phyloP scores from a whole-genome alignment of 2,888 invertebrate genomes.

The Andrena bicolor region DNA sequence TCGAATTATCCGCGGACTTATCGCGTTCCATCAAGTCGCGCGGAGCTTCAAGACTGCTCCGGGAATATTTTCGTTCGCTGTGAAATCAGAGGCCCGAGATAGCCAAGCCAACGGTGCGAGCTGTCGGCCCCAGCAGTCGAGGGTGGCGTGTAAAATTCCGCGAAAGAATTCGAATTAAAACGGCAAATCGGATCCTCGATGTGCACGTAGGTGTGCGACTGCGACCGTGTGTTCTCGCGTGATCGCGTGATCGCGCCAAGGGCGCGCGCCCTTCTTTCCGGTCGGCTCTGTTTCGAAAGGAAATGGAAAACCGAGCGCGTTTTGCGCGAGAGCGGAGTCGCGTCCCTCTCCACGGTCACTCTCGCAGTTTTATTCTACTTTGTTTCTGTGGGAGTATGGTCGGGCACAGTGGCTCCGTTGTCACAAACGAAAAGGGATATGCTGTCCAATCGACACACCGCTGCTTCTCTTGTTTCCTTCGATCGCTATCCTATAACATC shows the following conservation, averaged over 20 bases:
- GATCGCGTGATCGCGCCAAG: neutral
- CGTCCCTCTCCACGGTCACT: conserved; percentile 19
- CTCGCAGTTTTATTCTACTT: conserved; percentile 43
- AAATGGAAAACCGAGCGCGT: conserved; percentile 25
- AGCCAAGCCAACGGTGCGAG: neutral
- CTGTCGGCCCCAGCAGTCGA: neutral
- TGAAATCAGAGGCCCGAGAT: conserved; percentile 29
- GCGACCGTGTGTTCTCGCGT: neutral
- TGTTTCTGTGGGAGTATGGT: conserved; percentile 1
- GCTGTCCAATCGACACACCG: conserved; percentile 7
- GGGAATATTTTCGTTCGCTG: conserved; percentile 44
- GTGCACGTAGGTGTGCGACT: neutral
- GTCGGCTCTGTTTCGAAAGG: conserved; percentile 1
- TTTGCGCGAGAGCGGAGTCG: neutral
- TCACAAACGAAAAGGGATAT: conserved; percentile 20
- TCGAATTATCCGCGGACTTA: conserved; percentile 43
- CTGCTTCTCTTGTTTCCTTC: conserved; percentile 2
- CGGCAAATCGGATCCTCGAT: conserved; percentile 26
- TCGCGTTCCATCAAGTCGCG: conserved; percentile 31
- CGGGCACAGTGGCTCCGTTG: neutral
- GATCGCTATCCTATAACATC: neutral
- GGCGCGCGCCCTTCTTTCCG: neutral
- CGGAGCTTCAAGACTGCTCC: conserved; percentile 1
- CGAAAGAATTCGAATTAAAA: conserved; percentile 53
- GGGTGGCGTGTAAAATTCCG: conserved; percentile 49